Conservation (phyloP, 2,888 invertebrate genomes). For the Strigamia maritima region DNA sequence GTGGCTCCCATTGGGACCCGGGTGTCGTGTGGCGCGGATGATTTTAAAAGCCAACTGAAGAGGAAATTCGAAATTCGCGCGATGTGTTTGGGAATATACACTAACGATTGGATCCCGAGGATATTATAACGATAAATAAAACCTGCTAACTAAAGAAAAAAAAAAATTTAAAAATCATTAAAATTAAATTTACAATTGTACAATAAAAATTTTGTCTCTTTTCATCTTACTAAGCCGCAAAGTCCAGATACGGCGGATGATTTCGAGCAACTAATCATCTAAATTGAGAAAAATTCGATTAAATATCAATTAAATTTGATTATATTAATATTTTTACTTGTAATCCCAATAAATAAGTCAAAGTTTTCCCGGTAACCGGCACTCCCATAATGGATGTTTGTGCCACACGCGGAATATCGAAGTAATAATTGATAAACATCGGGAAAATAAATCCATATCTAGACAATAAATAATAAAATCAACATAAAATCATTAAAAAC, state of each 20-base stretch:
- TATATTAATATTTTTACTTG: conserved; percentile 50
- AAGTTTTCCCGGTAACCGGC: conserved; percentile 58
- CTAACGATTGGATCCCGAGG: conserved; percentile 51
- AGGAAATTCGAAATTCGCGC: conserved; percentile 49
- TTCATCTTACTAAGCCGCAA: conserved; percentile 55
- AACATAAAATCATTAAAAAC: conserved; percentile 1
- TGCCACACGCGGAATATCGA: conserved; percentile 57
- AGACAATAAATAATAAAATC: too few species aligned
- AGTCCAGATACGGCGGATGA: conserved; percentile 52
- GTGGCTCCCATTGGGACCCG: conserved; percentile 56
- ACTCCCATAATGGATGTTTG: conserved; percentile 55
- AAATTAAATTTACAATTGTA: too few species aligned
- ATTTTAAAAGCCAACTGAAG: conserved; percentile 53
- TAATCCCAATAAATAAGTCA: conserved; percentile 57
- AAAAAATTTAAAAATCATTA: neutral
- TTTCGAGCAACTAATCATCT: conserved; percentile 47
- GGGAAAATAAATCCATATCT: conserved; percentile 56
- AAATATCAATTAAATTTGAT: neutral
- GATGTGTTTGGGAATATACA: conserved; percentile 52
- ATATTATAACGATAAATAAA: conserved; percentile 55
- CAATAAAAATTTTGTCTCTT: too few species aligned
- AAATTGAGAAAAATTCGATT: neutral
- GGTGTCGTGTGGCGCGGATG: conserved; percentile 50
- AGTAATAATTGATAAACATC: conserved; percentile 57
- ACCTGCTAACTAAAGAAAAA: conserved; percentile 50